Evolutionary conservation across 1,140 invertebrate genomes (phyloP), one percentile per base, ranked within the genome.

Genomic region (Amphibalanus amphitrite): DNA sequence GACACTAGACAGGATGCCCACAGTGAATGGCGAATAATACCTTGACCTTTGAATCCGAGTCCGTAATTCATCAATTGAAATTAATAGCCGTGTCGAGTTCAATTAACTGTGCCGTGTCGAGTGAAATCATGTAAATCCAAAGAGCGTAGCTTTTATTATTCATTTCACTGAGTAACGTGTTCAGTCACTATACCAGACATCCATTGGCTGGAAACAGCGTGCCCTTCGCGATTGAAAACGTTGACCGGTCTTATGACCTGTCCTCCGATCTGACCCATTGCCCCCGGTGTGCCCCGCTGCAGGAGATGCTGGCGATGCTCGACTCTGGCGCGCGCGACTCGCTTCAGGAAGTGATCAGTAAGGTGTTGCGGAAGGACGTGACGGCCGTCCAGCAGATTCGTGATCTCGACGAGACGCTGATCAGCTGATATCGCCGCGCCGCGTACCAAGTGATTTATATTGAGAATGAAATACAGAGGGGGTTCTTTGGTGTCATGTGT

Each of bases 281-380:
- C n/a, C 64, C 26, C 20, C 3, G 20, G 20, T 25, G 64, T 74
- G n/a, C n/a, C n/a, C n/a, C n/a, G n/a, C 83, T 83, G 59, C 80
- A 93, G 86, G 85, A 85, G 79, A 92, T 88, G 78, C 81, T 90
- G 76, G 80, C 83, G 70, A 79, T 90, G 13, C 81, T 97, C 78
- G 94, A 97, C 76, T 82, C 86, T 69, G 94, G 93, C 70, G 93
- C 92, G 71, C 86, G 86, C 76, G 93, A 97, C 77, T 89, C 92
- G 8, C 80, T 97, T 71, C 86, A 83, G 71, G 94, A 97, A 80
- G 92, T 95, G 28, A 88, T 95, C 69, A 89, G 87, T 73, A 91
- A 91, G 84, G 88, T 89, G 40, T 80, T 92, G 72, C 85, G 75
- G 1, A 65, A 65, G 26, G 26, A 65, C 20, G 26, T 25, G 4